Evolutionary conservation across 2,888 invertebrate species (phyloP).

Genomic region (Caenorhabditis virilis): DNA sequence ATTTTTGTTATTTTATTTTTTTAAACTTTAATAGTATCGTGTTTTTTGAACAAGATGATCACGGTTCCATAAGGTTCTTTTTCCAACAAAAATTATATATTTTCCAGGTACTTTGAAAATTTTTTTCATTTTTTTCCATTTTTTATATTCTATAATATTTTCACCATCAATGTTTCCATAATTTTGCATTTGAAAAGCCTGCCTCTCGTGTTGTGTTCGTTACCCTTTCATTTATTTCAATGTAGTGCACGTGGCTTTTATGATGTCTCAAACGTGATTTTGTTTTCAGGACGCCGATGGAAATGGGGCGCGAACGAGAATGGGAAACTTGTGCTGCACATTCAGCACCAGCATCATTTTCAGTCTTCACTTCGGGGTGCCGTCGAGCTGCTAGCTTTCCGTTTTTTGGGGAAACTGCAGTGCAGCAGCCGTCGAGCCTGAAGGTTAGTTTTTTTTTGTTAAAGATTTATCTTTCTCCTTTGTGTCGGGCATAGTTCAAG

Average conservation of each 20-base stretch:
- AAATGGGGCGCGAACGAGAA: conserved; percentile 45
- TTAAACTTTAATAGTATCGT: too few species aligned
- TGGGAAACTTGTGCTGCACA: conserved; percentile 49
- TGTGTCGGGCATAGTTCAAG: background rate
- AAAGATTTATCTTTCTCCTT: background rate
- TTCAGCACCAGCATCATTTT: conserved; percentile 53
- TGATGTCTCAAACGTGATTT: too few species aligned
- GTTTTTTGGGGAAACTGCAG: conserved; percentile 44
- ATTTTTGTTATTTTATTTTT: too few species aligned
- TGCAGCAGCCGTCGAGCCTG: conserved; percentile 33
- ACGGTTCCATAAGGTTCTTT: too few species aligned
- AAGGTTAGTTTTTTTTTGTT: conserved; percentile 16
- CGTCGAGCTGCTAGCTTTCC: conserved; percentile 65
- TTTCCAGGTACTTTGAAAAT: background rate
- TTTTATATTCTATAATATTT: background rate
- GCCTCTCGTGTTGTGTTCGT: background rate
- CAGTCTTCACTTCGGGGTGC: conserved; percentile 46
- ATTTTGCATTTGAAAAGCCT: background rate
- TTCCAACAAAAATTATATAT: background rate
- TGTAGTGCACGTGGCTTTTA: background rate
- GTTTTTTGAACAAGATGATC: conserved; percentile 5
- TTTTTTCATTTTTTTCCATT: background rate
- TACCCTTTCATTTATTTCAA: too few species aligned
- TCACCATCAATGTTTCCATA: background rate
- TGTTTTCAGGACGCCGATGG: conserved; percentile 38